phyloP scores from a whole-genome alignment of 2,888 invertebrate genomes.

The Halictus quadricinctus region DNA sequence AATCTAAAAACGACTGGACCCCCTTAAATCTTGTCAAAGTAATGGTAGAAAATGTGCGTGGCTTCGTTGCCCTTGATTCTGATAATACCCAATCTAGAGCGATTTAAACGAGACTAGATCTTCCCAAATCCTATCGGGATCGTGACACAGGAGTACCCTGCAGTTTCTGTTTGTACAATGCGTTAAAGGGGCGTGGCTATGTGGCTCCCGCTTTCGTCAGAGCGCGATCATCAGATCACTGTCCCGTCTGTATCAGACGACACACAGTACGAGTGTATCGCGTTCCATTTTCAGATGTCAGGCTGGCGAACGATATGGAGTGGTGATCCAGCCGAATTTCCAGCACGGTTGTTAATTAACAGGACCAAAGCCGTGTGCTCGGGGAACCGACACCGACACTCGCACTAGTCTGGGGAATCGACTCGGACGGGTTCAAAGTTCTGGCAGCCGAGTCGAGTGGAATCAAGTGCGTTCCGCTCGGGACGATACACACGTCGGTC shows the following conservation, averaged over 20 bases:
- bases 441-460: slow-evolving; percentile 74
- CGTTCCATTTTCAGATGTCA: background rate
- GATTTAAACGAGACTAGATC: background rate
- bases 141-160: background rate
- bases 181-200: background rate
- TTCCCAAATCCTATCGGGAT: background rate
- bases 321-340: slow-evolving; percentile 32
- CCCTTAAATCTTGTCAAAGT: background rate
- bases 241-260: background rate
- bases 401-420: slow-evolving; percentile 33
- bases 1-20: background rate
- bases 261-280: background rate
- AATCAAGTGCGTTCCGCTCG: slow-evolving; percentile 72
- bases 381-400: slow-evolving; percentile 34
- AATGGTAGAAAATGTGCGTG: background rate
- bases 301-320: background rate
- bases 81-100: background rate
- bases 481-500: slow-evolving; percentile 39
- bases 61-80: background rate
- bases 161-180: background rate
- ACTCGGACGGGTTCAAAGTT: slow-evolving; percentile 72
- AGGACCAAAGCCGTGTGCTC: slow-evolving; percentile 13
- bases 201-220: background rate
- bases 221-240: background rate
- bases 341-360: slow-evolving; percentile 46